Evolutionary conservation across 1,140 invertebrate species (phyloP), one percentile per base, ranked within the genome.

Genomic region (Sycobia sp.): DNA sequence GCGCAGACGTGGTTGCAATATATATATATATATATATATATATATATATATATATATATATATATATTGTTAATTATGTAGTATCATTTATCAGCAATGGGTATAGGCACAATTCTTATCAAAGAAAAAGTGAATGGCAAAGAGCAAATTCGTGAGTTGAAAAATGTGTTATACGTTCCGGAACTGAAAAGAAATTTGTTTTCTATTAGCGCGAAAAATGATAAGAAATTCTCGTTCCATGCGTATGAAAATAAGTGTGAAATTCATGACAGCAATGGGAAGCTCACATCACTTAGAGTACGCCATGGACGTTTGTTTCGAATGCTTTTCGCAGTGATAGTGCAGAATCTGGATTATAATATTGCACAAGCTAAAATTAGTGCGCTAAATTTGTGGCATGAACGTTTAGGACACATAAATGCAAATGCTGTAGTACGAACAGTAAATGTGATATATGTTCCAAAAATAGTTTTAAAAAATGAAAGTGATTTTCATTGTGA

Each of bases 371-470:
- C 23, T 5, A 14, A 16, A 38, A 39, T 46, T 34, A 34, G 11
- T 7, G 34, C 38, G n/a, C 23, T 41, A 51, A 49, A 58, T 16
- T 27, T 60, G 10, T 66, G 57, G 57, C 57, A 66, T 47, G 41
- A 63, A 13, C 16, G 36, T 20, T 20, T 32, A 3, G 23, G 20
- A 29, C 27, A 57, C n/a, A 7, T 16, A 18, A 49, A 49, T 18
- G 5, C 14, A n/a, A 22, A 23, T 16, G n/a, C 47, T 16, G 10
- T 49, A 0, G 18, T 49, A 7, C n/a, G 32, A 3, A 49, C 25
- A 5, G 16, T 4, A 1, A 25, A 32, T 8, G 4, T 49, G 14
- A 1, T 18, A 7, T 13, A 11, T 27, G 25, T 7, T 13, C 13
- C 11, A 38, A 38, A 16, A 4, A 25, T 3, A n/a, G n/a, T n/a